These are phyloP conservation scores for Phalanger gymnotis DNA, from an alignment of 2,797 vertebrate species.

Conservation along the genomic window DNA sequence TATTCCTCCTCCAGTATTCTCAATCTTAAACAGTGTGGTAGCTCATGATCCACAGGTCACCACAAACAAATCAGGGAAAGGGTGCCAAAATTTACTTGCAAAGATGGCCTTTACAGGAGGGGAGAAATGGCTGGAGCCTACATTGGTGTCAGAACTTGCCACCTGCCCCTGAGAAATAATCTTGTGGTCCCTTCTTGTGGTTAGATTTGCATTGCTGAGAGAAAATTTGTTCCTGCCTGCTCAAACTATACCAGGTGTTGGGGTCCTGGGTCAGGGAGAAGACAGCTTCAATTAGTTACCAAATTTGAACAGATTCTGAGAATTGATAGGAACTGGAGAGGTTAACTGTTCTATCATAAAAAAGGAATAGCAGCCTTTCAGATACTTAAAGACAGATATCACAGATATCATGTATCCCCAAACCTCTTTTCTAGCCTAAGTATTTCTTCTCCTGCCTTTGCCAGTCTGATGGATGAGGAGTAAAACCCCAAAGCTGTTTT, in stretches of 20 bases:
- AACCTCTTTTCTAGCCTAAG: neutral
- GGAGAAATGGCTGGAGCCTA: neutral
- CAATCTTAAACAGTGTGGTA: neutral
- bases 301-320: neutral
- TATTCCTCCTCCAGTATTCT: neutral
- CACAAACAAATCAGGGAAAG: neutral
- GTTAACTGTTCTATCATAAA: neutral
- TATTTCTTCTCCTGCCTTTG: neutral
- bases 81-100: neutral
- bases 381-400: neutral
- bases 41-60: neutral
- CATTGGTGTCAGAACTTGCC: neutral
- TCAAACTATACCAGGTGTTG: slow-evolving; percentile 32
- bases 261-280: neutral
- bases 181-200: neutral
- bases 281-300: neutral
- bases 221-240: neutral
- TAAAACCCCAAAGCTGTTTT: neutral
- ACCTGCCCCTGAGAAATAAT: slow-evolving; percentile 5
- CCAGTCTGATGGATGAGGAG: neutral
- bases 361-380: neutral
- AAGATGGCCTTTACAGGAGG: neutral
- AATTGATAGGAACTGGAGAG: neutral
- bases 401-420: neutral
- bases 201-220: neutral